Percentiles rank a stretch among this genome's conserved stretches.
phyloP scores from a whole-genome alignment of 2,888 invertebrate genomes.

The Chaetogeoica ovagalla region DNA sequence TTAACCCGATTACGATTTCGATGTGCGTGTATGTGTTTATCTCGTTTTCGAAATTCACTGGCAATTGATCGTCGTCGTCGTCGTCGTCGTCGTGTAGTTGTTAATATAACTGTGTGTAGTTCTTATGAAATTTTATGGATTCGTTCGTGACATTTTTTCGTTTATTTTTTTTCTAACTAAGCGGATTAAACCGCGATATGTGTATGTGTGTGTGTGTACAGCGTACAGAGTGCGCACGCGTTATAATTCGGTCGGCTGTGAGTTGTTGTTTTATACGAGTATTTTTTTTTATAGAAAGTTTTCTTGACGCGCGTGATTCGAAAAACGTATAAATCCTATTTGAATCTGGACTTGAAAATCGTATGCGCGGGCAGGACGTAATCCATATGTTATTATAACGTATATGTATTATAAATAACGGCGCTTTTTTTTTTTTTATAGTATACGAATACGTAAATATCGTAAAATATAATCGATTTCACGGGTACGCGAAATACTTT shows the following conservation, averaged over 20 bases:
- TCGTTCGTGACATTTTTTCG: conserved; percentile 18
- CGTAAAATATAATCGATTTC: no score
- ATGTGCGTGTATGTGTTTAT: not conserved
- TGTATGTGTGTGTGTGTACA: not conserved
- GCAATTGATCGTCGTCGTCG: not conserved
- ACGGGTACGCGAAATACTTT: no score
- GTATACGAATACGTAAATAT: no score
- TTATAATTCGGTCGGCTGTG: not conserved
- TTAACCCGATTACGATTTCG: conserved; percentile 13
- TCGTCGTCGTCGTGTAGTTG: not conserved
- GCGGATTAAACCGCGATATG: conserved; percentile 16
- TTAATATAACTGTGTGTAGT: not conserved
- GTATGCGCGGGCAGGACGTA: no score
- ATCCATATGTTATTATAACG: no score
- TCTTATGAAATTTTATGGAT: not conserved
- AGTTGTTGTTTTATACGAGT: not conserved
- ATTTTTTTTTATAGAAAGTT: not conserved
- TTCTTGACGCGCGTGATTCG: no score
- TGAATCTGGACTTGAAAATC: no score
- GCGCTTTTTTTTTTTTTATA: no score
- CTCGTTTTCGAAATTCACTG: conserved; percentile 9
- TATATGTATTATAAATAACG: no score
- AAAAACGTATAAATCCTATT: no score
- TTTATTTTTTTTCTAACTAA: not conserved
- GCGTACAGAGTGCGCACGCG: not conserved